Evolutionary conservation across 1,140 invertebrate species (phyloP), one percentile per base, ranked within the genome.

Genomic region (Polypedilum vanderplanki): DNA sequence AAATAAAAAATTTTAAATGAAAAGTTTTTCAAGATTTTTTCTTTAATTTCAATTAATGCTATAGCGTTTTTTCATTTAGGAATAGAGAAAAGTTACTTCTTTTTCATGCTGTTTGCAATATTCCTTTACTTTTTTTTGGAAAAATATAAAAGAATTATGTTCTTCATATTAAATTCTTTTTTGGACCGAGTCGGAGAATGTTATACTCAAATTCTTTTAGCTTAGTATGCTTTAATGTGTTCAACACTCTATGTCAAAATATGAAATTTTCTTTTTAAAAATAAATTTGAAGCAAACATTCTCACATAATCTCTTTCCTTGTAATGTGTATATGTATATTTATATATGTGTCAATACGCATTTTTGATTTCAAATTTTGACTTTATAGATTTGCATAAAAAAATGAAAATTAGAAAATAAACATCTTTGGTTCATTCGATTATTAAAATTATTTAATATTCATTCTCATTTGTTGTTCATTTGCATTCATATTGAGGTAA

Each of bases 231-330:
- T n/a, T 57, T 15, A n/a, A 12, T 46, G 2, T 46, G 41, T 8
- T 3, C 8, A 46, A 12, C 8, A 12, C 41, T 46, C 8, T 46
- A 1, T 33, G 12, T 12, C 46, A 57, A n/a, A n/a, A n/a, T n/a
- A 57, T 57, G n/a, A 12, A 15, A 57, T 15, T 57, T 57, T 57
- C n/a, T 46, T 46, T 46, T 46, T 4, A 46, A 46, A n/a, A 4
- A 57, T 12, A n/a, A 57, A 57, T 57, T 57, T 57, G n/a, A n/a
- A n/a, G n/a, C 46, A 57, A 57, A 57, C 46, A 57, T 57, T 57
- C 46, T 57, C 46, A 57, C 46, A 57, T 57, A 33, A 33, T n/a
- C 46, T 57, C 46, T 4, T 57, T 57, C 46, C 46, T 15, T 57
- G n/a, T 57, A 57, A n/a, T 57, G 1, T 15, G 3, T 12, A 4